Evolutionary conservation across 35 echinoderm and acorn worm genomes (phyloP), one percentile per base, ranked within the genome.

Genomic region (Apostichopus parvimensis): DNA sequence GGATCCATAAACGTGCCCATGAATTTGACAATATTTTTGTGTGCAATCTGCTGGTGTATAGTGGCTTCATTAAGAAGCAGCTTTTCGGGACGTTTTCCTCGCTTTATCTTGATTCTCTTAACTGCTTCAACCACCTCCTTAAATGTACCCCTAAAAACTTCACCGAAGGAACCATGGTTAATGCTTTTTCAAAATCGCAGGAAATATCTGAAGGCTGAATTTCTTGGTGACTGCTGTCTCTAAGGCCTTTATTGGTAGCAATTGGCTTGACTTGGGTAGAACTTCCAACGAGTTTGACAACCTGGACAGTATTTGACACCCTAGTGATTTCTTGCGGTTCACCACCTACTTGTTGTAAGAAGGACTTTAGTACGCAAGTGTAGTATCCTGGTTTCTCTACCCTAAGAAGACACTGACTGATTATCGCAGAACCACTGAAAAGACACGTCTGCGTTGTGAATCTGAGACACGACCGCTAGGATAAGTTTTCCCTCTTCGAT

Each of bases 131-230:
- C 58, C 59, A 20, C 62, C 8, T 88, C 62, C 23, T 65, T 60
- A 52, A 12, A 88, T 4, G 54, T 70, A 71, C 86, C 86, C 21
- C 86, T 88, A 88, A 88, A 88, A 88, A 88, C 86, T 65, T 65
- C 64, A 11, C 86, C 86, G 86, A 90, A 75, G 1, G 87, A 90
- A 10, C 87, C 87, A 68, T 90, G 87, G 17, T 20, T 90, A 90
- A 1, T 90, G 87, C 9, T 10, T 90, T 53, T 56, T 13, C 26
- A 45, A 90, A 90, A 64, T 90, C 87, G 17, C 87, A 90, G 4
- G 87, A 90, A 12, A 90, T 90, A 8, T 70, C 59, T 52, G 66
- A 90, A 45, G 4, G 87, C 57, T 90, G 61, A 53, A 90, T 73
- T 45, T 45, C 2, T 73, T 90, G 61, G 64, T 20, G 86, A 23